Base-by-base conservation (phyloP, 2,888 invertebrate genomes). In the Drosophila subsilvestris region DNA sequence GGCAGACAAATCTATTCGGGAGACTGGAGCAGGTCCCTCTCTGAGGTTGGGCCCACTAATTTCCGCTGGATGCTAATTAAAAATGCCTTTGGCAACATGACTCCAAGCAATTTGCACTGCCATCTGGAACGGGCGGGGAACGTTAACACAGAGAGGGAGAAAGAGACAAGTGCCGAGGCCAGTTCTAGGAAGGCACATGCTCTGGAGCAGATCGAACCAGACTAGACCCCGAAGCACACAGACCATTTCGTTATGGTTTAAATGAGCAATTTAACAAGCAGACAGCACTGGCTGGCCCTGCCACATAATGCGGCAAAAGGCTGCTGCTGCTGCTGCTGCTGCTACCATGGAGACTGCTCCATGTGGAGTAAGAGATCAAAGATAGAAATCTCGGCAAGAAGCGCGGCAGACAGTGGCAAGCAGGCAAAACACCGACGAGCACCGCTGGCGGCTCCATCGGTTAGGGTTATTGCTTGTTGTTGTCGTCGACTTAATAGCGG, bases 341-440 rank as follows among this genome's bases (percentile, higher is more conserved):
- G 63, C 7, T 55, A 62, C 18, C 53, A 60, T 27, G 56, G 69
- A 37, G 56, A 69, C 65, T 69, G 76, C 78, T 86, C 66, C 90
- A 90, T 90, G 89, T 89, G 88, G 89, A 90, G 90, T 90, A 88
- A 90, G 90, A 83, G 90, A 90, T 90, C 90, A 90, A 86, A 89
- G 90, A 90, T 90, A 88, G 82, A 81, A 86, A 90, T 90, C 90
- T 86, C 74, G 73, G 84, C 88, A 88, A 88, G 83, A 83, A 88
- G 88, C 80, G 37, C 37, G 80, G 86, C 80, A 85, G 86, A 81
- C 86, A 80, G 86, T 87, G 89, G 80, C 85, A 86, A 85, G 73
- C 85, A 76, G 75, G 62, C 58, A 51, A 51, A 61, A 74, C 44
- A 51, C 37, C 55, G 63, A 47, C 62, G 58, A 43, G 48, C 62